Evolutionary conservation across 2,888 invertebrate species (phyloP).

Genomic region (Aphidoletes aphidimyza): DNA sequence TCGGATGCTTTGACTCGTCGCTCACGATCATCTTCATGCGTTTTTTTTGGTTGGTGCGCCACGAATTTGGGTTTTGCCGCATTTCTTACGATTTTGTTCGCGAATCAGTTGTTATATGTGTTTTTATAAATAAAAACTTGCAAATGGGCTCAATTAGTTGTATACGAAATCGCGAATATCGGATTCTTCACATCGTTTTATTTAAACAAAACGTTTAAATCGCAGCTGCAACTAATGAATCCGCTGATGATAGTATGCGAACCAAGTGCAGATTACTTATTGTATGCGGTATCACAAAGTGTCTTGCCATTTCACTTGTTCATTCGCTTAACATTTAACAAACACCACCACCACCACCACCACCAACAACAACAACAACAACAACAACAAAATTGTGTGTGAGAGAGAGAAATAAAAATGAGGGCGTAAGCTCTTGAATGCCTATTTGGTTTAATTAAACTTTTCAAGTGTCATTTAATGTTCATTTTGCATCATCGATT

Average conservation of each 20-base stretch:
- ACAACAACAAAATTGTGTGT: background rate
- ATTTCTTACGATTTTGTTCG: background rate
- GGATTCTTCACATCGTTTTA: background rate
- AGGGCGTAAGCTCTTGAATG: background rate
- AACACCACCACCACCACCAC: too few relatives aligned
- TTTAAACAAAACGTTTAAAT: background rate
- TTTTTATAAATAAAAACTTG: background rate
- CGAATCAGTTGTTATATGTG: background rate
- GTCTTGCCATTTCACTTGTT: too few relatives aligned
- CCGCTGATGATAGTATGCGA: background rate
- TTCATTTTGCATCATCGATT: background rate
- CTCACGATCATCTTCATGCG: background rate
- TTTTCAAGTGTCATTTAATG: conserved; percentile 12
- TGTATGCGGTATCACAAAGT: too few relatives aligned
- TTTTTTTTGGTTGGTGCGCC: background rate
- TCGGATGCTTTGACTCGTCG: background rate
- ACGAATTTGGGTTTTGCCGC: background rate
- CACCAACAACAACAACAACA: background rate
- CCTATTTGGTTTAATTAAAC: background rate
- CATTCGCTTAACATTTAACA: too few relatives aligned
- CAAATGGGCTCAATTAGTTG: conserved; percentile 31
- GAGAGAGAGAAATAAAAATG: background rate
- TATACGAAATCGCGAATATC: background rate
- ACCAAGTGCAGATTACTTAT: background rate
- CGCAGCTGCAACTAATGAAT: conserved; percentile 31